Evolutionary conservation across 2,113 vertebrate genomes (phyloP).

Genomic region (Hyaena hyaena): DNA sequence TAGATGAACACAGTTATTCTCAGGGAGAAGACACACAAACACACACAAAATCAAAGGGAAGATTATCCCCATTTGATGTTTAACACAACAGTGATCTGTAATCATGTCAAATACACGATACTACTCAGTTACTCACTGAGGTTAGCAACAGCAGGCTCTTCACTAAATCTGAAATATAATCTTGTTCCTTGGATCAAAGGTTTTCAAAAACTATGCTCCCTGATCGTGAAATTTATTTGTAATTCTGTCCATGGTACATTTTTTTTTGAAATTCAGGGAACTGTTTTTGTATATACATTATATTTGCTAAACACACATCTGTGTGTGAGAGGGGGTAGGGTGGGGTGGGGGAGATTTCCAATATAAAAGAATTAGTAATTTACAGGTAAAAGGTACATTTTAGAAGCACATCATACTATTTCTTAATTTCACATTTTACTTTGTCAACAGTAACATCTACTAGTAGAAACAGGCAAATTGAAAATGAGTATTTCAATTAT

Average conservation of each 20-base stretch:
- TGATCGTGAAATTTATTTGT: neutral
- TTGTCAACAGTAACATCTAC: neutral
- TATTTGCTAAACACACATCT: neutral
- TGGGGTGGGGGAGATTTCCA: too few species aligned
- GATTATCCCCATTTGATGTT: neutral
- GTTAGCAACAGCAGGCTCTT: neutral
- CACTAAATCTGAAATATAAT: neutral
- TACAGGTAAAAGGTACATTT: neutral
- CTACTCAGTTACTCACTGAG: neutral
- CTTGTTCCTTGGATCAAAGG: neutral
- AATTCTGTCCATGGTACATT: neutral
- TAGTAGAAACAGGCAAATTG: slow-evolving; percentile 56
- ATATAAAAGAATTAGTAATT: neutral
- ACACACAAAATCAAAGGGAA: neutral
- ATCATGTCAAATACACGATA: neutral
- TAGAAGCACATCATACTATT: neutral
- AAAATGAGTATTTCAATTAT: slow-evolving; percentile 68
- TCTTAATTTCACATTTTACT: slow-evolving; percentile 65
- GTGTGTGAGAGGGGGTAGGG: neutral
- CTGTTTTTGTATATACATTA: neutral
- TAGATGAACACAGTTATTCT: neutral
- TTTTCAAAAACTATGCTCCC: neutral
- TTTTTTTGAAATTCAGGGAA: neutral
- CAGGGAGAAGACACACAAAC: neutral
- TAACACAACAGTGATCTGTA: neutral